These are phyloP conservation scores for Ranitomeya variabilis DNA, from an alignment of 2,113 vertebrate genomes.

Conservation along the genomic window DNA sequence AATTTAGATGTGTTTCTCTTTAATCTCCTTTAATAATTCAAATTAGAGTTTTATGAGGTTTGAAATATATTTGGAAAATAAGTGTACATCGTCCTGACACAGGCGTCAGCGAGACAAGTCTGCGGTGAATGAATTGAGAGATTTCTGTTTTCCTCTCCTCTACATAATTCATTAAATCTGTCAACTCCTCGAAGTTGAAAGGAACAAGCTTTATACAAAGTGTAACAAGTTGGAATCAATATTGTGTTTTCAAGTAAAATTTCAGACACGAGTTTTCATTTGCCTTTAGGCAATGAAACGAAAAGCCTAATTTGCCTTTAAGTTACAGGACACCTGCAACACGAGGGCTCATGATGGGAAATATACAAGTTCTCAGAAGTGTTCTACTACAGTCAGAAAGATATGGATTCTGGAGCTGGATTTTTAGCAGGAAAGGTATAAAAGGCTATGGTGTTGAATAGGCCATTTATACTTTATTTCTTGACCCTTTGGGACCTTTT, in stretches of 20 bases:
- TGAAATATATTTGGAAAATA: background rate
- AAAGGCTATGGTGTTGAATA: background rate
- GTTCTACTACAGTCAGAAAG: background rate
- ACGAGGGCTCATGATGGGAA: background rate
- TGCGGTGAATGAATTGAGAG: background rate
- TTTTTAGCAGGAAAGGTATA: background rate
- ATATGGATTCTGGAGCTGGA: background rate
- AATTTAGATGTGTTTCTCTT: background rate
- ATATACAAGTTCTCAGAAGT: background rate
- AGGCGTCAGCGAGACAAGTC: background rate
- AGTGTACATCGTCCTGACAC: background rate
- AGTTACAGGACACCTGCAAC: background rate
- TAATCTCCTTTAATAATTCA: slow-evolving; percentile 7
- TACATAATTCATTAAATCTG: slow-evolving; percentile 36
- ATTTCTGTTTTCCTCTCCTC: slow-evolving; percentile 6
- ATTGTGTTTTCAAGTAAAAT: slow-evolving; percentile 21
- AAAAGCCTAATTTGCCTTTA: slow-evolving; percentile 14
- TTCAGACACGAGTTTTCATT: slow-evolving; percentile 8
- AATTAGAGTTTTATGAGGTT: background rate
- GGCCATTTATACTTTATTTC: background rate
- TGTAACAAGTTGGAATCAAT: slow-evolving; percentile 27
- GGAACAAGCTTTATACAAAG: slow-evolving; percentile 9
- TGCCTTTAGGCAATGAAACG: slow-evolving; percentile 14
- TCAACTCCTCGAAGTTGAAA: slow-evolving; percentile 24
- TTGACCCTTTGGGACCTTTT: background rate